phyloP scores from a whole-genome alignment of 2,888 invertebrate genomes.

The Liodrosophila aerea region DNA sequence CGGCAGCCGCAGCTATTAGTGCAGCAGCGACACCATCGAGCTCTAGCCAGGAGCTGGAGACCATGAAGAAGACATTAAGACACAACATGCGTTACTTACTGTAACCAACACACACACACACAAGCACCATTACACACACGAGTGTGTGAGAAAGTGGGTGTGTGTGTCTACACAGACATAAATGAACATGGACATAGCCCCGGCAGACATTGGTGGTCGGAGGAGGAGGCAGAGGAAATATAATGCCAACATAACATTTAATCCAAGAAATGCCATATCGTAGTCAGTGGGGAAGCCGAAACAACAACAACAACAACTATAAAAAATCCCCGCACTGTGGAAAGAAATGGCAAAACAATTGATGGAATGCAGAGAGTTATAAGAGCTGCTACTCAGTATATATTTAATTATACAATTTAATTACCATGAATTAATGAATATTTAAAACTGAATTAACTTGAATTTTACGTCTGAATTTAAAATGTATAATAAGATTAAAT shows the following conservation, averaged over 20 bases:
- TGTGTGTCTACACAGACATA: slow-evolving; percentile 1
- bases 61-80: slow-evolving; percentile 71
- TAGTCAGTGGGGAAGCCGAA: slow-evolving; percentile 46
- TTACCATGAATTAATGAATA: too few relatives aligned
- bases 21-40: slow-evolving; percentile 54
- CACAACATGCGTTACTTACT: slow-evolving; percentile 69
- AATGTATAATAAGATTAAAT: too few relatives aligned
- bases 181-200: slow-evolving; percentile 33
- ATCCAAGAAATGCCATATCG: slow-evolving; percentile 73
- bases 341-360: slow-evolving; percentile 1
- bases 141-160: slow-evolving; percentile 2
- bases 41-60: slow-evolving; percentile 14
- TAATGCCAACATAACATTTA: slow-evolving; percentile 78
- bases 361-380: not conserved
- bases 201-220: slow-evolving; percentile 59
- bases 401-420: too few relatives aligned
- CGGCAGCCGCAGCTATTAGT: slow-evolving; percentile 61
- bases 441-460: too few relatives aligned
- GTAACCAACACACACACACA: slow-evolving; percentile 23
- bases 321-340: slow-evolving; percentile 46
- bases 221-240: slow-evolving; percentile 74
- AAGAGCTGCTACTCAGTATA: not conserved
- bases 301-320: slow-evolving; percentile 17
- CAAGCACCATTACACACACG: slow-evolving; percentile 17
- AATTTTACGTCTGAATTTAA: too few relatives aligned